phyloP scores from a whole-genome alignment of 2,888 invertebrate genomes.

The Morpho achilles region DNA sequence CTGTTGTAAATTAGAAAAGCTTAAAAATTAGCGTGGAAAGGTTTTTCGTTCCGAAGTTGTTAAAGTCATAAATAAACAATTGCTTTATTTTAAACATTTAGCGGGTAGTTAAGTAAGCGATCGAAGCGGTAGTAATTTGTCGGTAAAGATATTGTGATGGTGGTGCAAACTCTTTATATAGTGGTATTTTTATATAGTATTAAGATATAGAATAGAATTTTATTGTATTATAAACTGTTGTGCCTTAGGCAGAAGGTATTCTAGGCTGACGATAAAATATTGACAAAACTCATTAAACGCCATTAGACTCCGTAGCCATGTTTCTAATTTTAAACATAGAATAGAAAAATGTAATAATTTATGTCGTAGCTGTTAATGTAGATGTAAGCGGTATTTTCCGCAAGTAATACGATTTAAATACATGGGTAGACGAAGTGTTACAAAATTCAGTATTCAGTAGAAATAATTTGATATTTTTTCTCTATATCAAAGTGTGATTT shows the following conservation, averaged over 20 bases:
- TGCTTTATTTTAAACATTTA: slow-evolving; percentile 30
- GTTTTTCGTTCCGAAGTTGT: slow-evolving; percentile 32
- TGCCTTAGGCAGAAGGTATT: slow-evolving; percentile 55
- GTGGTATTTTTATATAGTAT: slow-evolving; percentile 57
- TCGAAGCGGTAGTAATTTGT: slow-evolving; percentile 28
- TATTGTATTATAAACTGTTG: slow-evolving; percentile 45
- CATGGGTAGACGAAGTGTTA: slow-evolving; percentile 34
- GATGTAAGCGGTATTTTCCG: slow-evolving; percentile 51
- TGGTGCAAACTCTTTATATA: slow-evolving; percentile 74
- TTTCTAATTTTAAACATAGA: slow-evolving; percentile 40
- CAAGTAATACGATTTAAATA: slow-evolving; percentile 40
- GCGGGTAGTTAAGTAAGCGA: slow-evolving; percentile 29
- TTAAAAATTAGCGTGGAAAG: slow-evolving; percentile 41
- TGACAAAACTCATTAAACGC: slow-evolving; percentile 21
- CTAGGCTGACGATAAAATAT: slow-evolving; percentile 28
- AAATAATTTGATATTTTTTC: slow-evolving; percentile 38
- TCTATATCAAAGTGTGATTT: slow-evolving; percentile 32
- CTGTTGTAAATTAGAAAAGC: slow-evolving; percentile 61
- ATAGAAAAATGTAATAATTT: slow-evolving; percentile 49
- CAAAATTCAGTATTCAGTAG: slow-evolving; percentile 52
- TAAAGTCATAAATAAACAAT: slow-evolving; percentile 36
- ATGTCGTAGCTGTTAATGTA: slow-evolving; percentile 56
- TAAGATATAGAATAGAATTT: slow-evolving; percentile 56
- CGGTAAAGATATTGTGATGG: slow-evolving; percentile 59
- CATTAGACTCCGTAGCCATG: slow-evolving; percentile 27